Evolutionary conservation across 1,140 invertebrate species (phyloP), one percentile per base, ranked within the genome.

Genomic region (Sarcophaga bullata): DNA sequence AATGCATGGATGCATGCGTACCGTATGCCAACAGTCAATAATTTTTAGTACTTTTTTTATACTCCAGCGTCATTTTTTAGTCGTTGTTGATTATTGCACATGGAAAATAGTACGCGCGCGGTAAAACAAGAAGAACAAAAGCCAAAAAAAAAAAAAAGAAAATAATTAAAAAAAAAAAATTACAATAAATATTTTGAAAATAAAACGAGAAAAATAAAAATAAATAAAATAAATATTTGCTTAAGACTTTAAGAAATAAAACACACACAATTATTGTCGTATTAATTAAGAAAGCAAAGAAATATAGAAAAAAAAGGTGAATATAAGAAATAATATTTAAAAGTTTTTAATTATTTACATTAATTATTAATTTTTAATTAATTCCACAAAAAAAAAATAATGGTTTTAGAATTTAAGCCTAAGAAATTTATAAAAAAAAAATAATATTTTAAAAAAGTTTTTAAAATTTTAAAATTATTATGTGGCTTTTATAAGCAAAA

Each of bases 51-150:
- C 62, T 78, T 78, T 78, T 50, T 50, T 78, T 78, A 10, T 19
- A 78, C 73, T 78, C 47, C 47, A 78, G 75, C 50, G 75, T 52
- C 50, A 78, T 50, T 78, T 78, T 78, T 78, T 50, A 78, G 75
- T 78, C 75, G 75, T 52, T 78, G 75, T 78, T 78, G 75, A 50
- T 78, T 49, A 78, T 78, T 78, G 48, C 48, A 78, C 48, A 78
- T 48, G 75, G 50, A 37, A 78, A 78, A 78, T 78, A 78, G 48
- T 25, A 78, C 75, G 75, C 75, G 75, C 75, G 75, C 75, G 75
- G 75, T 78, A 46, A 72, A 78, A 78, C 9, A 19, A 78, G 15
- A 78, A 50, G 50, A 52, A 52, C 7, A 50, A 25, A 68, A 68
- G 6, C 9, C 17, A 68, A 15, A 52, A 5, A 76, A 76, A 5